These are phyloP conservation scores for Salvelinus alpinus DNA, from an alignment of 2,113 vertebrate species.

Conservation along the genomic window DNA sequence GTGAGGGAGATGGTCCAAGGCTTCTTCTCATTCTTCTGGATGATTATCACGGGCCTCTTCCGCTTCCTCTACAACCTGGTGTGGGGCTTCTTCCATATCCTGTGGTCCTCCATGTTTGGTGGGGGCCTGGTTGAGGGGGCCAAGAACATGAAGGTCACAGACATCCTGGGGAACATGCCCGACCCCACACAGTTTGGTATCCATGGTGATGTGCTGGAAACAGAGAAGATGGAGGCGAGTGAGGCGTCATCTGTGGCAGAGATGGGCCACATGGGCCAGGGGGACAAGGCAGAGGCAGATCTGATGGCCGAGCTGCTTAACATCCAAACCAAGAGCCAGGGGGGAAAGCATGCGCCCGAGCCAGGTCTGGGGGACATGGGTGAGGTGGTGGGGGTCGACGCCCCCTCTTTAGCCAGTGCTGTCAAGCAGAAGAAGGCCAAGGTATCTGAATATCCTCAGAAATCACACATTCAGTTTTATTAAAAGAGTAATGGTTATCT, in stretches of 20 bases:
- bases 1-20: constrained; percentile 85
- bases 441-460: constrained; percentile 36
- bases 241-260: constrained; percentile 77
- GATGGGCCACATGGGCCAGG: constrained; percentile 82
- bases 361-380: constrained; percentile 91
- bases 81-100: constrained; percentile 90
- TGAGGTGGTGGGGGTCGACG: constrained; percentile 85
- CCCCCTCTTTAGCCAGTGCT: constrained; percentile 84
- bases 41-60: constrained; percentile 84
- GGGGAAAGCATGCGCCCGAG: constrained; percentile 84
- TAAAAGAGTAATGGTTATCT: background rate
- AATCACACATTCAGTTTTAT: background rate
- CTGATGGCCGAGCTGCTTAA: constrained; percentile 88
- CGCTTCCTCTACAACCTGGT: constrained; percentile 82
- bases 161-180: constrained; percentile 97
- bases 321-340: constrained; percentile 84
- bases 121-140: constrained; percentile 96
- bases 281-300: constrained; percentile 83
- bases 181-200: constrained; percentile 98
- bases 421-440: constrained; percentile 87
- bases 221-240: constrained; percentile 82
- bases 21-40: constrained; percentile 92
- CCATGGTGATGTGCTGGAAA: constrained; percentile 88
- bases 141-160: constrained; percentile 96
- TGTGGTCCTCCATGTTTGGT: constrained; percentile 95